Percentiles rank a stretch among this genome's conserved stretches.
Evolutionary conservation across 1,140 invertebrate genomes (phyloP).

Genomic region (Mesaphorura yosii): DNA sequence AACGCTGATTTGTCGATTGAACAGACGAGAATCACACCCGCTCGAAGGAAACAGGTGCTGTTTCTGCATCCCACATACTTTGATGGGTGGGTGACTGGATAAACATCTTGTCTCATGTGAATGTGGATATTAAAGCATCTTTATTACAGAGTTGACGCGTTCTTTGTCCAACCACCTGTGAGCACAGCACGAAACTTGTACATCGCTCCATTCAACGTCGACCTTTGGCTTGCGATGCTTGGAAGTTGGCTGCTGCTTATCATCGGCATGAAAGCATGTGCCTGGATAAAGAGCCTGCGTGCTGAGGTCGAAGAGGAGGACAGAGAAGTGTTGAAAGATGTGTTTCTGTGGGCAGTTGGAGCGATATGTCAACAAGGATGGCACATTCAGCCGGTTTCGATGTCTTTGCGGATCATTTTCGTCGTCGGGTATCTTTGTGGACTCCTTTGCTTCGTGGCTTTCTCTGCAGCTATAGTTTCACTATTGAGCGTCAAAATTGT

Average conservation of each 20-base stretch:
- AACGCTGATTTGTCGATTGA: constrained; percentile 1
- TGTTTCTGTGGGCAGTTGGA: constrained; percentile 11
- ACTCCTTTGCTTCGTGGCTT: constrained; percentile 12
- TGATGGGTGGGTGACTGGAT: background rate
- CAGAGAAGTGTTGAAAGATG: background rate
- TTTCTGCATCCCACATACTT: constrained; percentile 8
- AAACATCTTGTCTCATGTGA: background rate
- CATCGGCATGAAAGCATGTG: background rate
- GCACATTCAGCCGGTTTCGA: background rate
- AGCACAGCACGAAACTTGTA: constrained; percentile 4
- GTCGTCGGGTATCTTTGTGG: constrained; percentile 8
- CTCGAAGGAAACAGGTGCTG: background rate
- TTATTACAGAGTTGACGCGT: constrained; percentile 12
- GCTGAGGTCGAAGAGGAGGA: background rate
- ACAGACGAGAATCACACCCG: background rate
- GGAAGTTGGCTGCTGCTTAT: background rate
- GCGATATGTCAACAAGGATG: constrained; percentile 15
- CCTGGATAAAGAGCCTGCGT: background rate
- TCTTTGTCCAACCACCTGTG: constrained; percentile 10
- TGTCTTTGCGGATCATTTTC: constrained; percentile 8
- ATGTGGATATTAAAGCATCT: background rate
- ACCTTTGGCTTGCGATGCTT: constrained; percentile 8
- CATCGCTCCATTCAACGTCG: background rate
- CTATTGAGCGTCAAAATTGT: constrained; percentile 2
- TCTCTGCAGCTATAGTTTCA: constrained; percentile 16